These are phyloP conservation scores for Trichonephila clavipes DNA, from an alignment of 1,140 invertebrate species.

Conservation along the genomic window DNA sequence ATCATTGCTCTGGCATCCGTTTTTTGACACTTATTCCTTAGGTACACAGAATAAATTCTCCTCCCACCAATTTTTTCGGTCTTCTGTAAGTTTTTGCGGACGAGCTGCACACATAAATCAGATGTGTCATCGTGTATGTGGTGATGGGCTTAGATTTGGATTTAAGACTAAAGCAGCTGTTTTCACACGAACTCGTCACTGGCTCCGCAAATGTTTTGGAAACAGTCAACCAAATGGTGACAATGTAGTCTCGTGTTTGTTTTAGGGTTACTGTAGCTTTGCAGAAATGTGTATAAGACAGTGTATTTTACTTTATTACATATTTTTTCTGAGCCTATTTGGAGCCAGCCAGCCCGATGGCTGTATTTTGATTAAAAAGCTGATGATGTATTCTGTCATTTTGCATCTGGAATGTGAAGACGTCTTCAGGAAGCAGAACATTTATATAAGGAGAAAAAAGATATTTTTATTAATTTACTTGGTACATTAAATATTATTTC, in stretches of 20 bases:
- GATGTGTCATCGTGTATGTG: conserved; percentile 18
- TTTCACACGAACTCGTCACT: neutral
- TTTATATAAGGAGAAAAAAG: too few species aligned
- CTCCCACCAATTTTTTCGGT: conserved; percentile 35
- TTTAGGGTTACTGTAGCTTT: too few species aligned
- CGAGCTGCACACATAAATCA: conserved; percentile 33
- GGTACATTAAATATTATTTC: too few species aligned
- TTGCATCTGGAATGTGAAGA: too few species aligned
- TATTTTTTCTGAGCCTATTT: too few species aligned
- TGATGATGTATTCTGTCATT: too few species aligned
- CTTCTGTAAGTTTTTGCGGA: conserved; percentile 46
- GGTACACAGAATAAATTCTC: conserved; percentile 72
- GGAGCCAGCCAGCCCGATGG: too few species aligned
- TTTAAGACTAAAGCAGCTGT: conserved; percentile 49
- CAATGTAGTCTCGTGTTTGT: neutral
- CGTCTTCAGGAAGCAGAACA: too few species aligned
- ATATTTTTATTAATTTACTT: too few species aligned
- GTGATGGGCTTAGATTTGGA: conserved; percentile 31
- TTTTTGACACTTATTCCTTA: conserved; percentile 71
- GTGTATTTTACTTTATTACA: too few species aligned
- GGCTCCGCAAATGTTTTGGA: neutral
- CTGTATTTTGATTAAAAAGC: too few species aligned
- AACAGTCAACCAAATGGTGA: neutral
- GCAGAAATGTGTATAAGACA: too few species aligned
- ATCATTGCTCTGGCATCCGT: conserved; percentile 54